Conservation (phyloP, 1,140 invertebrate genomes). For the Cotesia vestalis region DNA sequence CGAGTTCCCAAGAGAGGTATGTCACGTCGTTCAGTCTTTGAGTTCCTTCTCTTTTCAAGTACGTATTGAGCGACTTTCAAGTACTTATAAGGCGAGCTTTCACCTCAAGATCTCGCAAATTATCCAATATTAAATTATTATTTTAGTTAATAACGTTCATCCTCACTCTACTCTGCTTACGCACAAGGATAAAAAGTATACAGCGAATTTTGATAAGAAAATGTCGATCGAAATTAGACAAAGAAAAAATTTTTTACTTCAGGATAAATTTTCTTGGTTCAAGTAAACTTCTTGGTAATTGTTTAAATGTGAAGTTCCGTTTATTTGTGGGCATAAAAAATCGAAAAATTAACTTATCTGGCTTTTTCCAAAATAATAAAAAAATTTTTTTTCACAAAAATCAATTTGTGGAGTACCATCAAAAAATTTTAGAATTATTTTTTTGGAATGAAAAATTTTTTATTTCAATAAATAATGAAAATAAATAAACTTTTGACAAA, state of each 20-base stretch:
- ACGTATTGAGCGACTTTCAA: constrained; percentile 16
- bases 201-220: not conserved
- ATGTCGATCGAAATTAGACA: not conserved
- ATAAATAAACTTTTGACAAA: too few species aligned
- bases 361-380: too few species aligned
- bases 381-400: too few species aligned
- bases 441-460: too few species aligned
- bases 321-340: too few species aligned
- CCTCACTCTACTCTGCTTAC: not conserved
- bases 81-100: constrained; percentile 34
- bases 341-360: too few species aligned
- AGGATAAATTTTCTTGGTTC: too few species aligned
- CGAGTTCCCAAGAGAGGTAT: constrained; percentile 29
- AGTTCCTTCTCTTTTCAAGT: constrained; percentile 20
- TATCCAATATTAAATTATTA: constrained; percentile 15
- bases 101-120: constrained; percentile 28
- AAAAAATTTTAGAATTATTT: too few species aligned
- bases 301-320: too few species aligned
- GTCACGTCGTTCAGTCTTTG: constrained; percentile 5
- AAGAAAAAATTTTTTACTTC: not conserved
- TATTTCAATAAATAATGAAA: too few species aligned
- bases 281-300: too few species aligned
- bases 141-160: not conserved
- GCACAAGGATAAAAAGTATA: not conserved
- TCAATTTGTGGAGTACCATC: too few species aligned